Conservation (phyloP, 2,888 invertebrate genomes). For the Drosophila meridionalis region DNA sequence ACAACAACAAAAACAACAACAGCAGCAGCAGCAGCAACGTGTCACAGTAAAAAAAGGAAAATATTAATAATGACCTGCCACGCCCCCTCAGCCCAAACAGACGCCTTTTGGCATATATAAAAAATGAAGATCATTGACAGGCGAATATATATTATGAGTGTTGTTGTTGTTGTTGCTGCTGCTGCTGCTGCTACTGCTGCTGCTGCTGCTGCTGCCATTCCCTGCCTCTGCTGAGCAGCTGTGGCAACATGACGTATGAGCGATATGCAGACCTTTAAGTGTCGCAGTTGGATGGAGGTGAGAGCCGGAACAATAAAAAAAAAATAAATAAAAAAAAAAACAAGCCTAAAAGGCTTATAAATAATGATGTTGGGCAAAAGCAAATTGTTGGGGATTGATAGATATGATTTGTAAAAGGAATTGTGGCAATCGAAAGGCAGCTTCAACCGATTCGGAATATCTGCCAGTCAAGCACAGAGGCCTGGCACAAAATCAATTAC, state of each 20-base stretch:
- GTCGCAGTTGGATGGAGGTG: not conserved
- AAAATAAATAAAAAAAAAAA: no score
- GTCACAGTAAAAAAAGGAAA: conserved; percentile 21
- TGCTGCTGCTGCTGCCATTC: conserved; percentile 5
- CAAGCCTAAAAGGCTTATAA: conserved; percentile 41
- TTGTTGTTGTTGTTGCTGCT: not conserved
- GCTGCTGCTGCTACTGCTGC: not conserved
- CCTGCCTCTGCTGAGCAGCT: conserved; percentile 32
- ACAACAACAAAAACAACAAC: not conserved
- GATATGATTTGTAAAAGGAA: conserved; percentile 2
- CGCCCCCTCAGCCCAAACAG: not conserved
- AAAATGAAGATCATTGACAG: conserved; percentile 50
- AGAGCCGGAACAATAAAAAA: not conserved
- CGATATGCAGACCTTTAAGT: conserved; percentile 36
- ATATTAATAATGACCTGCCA: conserved; percentile 42
- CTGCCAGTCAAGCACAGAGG: not conserved
- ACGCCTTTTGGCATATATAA: conserved; percentile 5
- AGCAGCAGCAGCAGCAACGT: conserved; percentile 4
- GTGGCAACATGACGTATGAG: conserved; percentile 61
- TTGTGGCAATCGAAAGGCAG: no score
- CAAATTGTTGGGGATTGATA: conserved; percentile 13
- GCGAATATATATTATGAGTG: conserved; percentile 7
- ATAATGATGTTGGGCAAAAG: conserved; percentile 34
- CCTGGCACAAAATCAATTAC: conserved; percentile 58
- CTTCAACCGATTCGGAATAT: not conserved